These are phyloP conservation scores for Spilarctia lutea DNA, from an alignment of 2,888 invertebrate genomes.

Conservation along the genomic window DNA sequence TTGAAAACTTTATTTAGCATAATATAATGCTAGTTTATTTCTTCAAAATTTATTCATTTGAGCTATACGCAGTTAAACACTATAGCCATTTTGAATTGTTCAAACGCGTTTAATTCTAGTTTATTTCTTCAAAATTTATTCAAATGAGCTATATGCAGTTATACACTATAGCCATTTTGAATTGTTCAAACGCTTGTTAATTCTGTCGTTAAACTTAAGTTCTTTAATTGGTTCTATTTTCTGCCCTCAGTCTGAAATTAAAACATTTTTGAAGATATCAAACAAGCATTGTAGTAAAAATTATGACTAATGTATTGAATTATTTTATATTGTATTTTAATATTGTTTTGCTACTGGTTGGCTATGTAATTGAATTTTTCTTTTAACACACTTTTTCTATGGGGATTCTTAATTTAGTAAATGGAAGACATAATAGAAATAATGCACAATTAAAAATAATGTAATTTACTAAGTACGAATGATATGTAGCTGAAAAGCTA, in stretches of 20 bases:
- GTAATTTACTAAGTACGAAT: not conserved
- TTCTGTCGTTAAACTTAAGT: not conserved
- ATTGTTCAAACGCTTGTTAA: too few species aligned
- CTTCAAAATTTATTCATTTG: not conserved
- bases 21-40: not conserved
- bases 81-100: too few species aligned
- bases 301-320: constrained; percentile 21
- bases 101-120: not conserved
- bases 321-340: constrained; percentile 19
- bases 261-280: constrained; percentile 1
- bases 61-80: not conserved
- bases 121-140: not conserved
- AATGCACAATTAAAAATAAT: not conserved
- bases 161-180: not conserved
- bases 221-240: not conserved
- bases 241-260: not conserved
- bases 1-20: not conserved
- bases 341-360: constrained; percentile 48
- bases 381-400: not conserved
- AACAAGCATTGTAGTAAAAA: constrained; percentile 21
- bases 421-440: not conserved
- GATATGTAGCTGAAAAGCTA: constrained; percentile 1
- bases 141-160: not conserved
- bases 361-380: constrained; percentile 24
- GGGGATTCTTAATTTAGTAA: too few species aligned